A percentile compares a stretch with the other conserved stretches of the same genome.
Evolutionary conservation across 2,888 invertebrate species (phyloP).

Genomic region (Tyria jacobaeae): DNA sequence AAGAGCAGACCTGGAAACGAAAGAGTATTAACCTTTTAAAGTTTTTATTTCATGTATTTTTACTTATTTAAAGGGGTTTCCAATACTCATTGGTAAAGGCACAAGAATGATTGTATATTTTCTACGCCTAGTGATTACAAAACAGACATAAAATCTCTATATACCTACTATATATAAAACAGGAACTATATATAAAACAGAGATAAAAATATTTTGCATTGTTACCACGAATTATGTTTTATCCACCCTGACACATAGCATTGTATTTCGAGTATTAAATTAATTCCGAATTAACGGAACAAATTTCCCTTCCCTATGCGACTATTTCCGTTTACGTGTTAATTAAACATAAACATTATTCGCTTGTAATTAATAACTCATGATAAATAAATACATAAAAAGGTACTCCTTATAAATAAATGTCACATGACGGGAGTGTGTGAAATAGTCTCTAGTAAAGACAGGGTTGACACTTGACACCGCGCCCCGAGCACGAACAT

Average conservation of each 20-base stretch:
- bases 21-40: too few species aligned
- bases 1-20: too few species aligned
- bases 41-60: too few species aligned
- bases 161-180: too few species aligned
- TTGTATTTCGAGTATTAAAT: constrained; percentile 4
- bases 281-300: constrained; percentile 24
- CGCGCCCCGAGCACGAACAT: background rate
- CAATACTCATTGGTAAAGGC: too few species aligned
- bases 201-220: too few species aligned
- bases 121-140: too few species aligned
- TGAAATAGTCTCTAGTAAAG: constrained; percentile 19
- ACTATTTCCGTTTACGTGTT: constrained; percentile 37
- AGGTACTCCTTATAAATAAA: too few species aligned
- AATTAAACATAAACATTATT: constrained; percentile 43
- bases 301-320: constrained; percentile 43
- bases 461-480: constrained; percentile 40
- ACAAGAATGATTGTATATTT: too few species aligned
- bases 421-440: constrained; percentile 42
- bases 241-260: constrained; percentile 8
- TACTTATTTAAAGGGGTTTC: too few species aligned
- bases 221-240: background rate
- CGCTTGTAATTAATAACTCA: constrained; percentile 42
- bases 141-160: too few species aligned
- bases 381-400: constrained; percentile 43
- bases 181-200: too few species aligned